A percentile compares a stretch with the other conserved stretches of the same genome.
Conservation (phyloP, 2,113 vertebrate genomes). For the Hipposideros armiger region DNA sequence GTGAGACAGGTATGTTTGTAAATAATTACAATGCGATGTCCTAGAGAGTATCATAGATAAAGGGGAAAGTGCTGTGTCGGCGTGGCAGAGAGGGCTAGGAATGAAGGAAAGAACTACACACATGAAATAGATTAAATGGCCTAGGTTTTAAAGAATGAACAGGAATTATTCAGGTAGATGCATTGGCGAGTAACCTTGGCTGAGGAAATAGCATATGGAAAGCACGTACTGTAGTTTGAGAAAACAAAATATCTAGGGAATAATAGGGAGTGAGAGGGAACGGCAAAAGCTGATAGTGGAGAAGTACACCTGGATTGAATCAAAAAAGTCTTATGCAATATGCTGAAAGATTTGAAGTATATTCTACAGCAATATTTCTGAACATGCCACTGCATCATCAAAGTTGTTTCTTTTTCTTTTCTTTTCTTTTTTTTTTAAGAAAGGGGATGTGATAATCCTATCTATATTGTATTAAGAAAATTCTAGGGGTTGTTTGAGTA, state of each 20-base stretch:
- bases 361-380: not conserved
- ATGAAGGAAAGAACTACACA: not conserved
- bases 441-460: not conserved
- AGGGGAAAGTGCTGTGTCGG: not conserved
- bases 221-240: not conserved
- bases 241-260: not conserved
- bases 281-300: not conserved
- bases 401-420: not conserved
- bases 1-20: not conserved
- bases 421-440: not conserved
- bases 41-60: not conserved
- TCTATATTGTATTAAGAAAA: not conserved
- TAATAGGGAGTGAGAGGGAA: not conserved
- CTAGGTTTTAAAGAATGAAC: not conserved
- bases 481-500: not conserved
- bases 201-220: not conserved
- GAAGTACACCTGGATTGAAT: not conserved
- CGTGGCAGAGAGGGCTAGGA: not conserved
- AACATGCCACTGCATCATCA: not conserved
- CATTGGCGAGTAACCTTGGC: not conserved
- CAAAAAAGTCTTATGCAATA: not conserved
- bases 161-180: not conserved
- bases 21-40: not conserved
- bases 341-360: not conserved
- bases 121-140: not conserved